Conservation (phyloP, 2,113 vertebrate genomes). For the Monarcha castaneiventris region DNA sequence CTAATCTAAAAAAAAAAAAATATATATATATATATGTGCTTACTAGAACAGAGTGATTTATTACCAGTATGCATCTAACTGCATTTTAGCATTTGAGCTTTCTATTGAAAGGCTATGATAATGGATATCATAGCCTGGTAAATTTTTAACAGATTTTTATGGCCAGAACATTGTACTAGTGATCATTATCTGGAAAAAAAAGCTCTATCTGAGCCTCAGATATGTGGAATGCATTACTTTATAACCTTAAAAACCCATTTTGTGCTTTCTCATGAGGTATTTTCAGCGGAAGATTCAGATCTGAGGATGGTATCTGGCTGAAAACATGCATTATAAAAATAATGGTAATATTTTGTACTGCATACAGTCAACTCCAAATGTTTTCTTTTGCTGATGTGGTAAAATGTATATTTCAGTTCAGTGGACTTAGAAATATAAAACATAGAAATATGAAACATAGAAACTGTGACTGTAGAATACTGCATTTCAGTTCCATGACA, state of each 20-base stretch:
- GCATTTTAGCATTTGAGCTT: neutral
- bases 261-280: neutral
- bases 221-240: neutral
- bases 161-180: neutral
- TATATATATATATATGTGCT: neutral
- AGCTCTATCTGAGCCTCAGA: neutral
- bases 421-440: neutral
- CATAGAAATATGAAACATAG: neutral
- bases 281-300: neutral
- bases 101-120: neutral
- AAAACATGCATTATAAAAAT: conserved; percentile 5
- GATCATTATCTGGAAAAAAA: neutral
- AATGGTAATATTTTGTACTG: neutral
- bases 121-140: neutral
- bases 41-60: neutral
- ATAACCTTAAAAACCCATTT: conserved; percentile 26
- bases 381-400: neutral
- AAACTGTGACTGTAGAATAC: neutral
- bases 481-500: neutral
- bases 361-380: neutral
- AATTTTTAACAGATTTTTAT: conserved; percentile 44
- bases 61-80: neutral
- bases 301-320: neutral
- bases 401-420: neutral
- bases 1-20: conserved; percentile 28